Base-by-base conservation (phyloP, 2,113 vertebrate species). In the Trematocara nigrifrons region DNA sequence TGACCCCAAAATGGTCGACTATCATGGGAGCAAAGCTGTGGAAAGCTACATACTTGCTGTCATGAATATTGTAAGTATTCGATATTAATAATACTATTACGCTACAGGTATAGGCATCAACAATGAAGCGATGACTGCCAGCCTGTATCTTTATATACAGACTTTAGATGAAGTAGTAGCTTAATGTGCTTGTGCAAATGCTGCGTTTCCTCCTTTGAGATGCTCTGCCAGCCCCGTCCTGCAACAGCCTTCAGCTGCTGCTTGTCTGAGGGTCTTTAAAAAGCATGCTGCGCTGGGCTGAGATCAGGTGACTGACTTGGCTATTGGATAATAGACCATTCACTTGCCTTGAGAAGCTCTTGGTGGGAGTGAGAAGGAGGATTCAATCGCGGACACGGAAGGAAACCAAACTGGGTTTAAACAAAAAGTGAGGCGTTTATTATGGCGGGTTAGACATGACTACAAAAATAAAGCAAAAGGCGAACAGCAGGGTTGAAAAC, bases 11-110 rank as follows among this genome's bases (percentile, higher is more conserved):
- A 99, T 99, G 99, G 96, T 99, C 77, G 97, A 98, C 79, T 97
- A 98, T 85, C 98, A 99, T 0, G 97, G 99, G 18, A 97, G 94
- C 2, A 94, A 95, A 3, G 91, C 94, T 1, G 95, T 98, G 4
- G 98, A 98, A 93, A 97, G 93, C 92, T 99, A 99, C 1, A 96
- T 98, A 83, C 96, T 99, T 84, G 97, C 98, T 0, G 95, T 99
- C 89, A 99, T 99, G 98, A 99, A 99, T 94, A 99, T 99, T 94
- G 99, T 99, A 91, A 98, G 97, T 97, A 86, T 80, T 78, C 3
- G 8, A 49, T 13, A 13, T 18, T 51, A 31, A 35, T 49, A 31
- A 0, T 7, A 15, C 18, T n/a, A 6, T 33, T 33, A 18, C 8
- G 9, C 29, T 33, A 61, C 57, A 59, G 0, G 1, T 51, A 18